Conservation (phyloP, 2,888 invertebrate genomes). For the Mesorhabditis spiculigera region DNA sequence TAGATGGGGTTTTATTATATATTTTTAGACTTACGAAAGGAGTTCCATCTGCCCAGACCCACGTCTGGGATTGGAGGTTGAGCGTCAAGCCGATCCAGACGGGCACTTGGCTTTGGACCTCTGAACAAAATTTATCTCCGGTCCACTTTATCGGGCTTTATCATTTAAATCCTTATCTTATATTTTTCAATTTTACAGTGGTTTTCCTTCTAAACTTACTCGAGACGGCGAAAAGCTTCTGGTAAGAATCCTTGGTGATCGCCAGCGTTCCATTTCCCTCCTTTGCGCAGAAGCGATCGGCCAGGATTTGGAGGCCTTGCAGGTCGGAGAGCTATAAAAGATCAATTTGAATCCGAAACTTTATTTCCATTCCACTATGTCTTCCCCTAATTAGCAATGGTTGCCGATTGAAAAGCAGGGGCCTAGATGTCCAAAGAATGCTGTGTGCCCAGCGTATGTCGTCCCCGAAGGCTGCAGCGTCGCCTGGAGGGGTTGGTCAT, state of each 20-base stretch:
- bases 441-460: too few species aligned
- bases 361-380: too few species aligned
- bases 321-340: slow-evolving; percentile 5
- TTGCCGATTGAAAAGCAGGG: too few species aligned
- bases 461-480: too few species aligned
- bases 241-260: neutral
- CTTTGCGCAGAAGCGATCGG: neutral
- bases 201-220: neutral
- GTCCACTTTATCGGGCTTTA: too few species aligned
- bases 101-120: neutral
- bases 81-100: slow-evolving; percentile 4
- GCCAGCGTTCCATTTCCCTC: slow-evolving; percentile 4
- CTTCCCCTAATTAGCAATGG: too few species aligned
- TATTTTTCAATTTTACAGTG: neutral
- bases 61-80: neutral
- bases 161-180: neutral
- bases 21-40: neutral
- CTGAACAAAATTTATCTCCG: neutral
- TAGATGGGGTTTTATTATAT: neutral
- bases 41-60: neutral
- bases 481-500: too few species aligned
- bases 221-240: slow-evolving; percentile 2
- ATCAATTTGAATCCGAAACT: too few species aligned
- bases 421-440: too few species aligned
- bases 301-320: slow-evolving; percentile 4